These are phyloP conservation scores for Danio rerio DNA, from an alignment of 2,113 vertebrate genomes.

Conservation along the genomic window GRCz12tu NC_133176.1:27062501-27063000, in stretches of 20 bases:
- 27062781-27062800: constrained; percentile 51
- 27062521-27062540: constrained; percentile 9
- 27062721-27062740: constrained; percentile 31
- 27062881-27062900: background rate
- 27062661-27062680: constrained; percentile 10
- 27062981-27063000: too few relatives aligned
- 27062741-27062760: constrained; percentile 9
- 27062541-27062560: background rate
- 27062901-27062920: background rate
- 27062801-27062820: constrained; percentile 34
- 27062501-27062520: background rate
- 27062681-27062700: constrained; percentile 19
- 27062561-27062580: constrained; percentile 50
- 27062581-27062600: constrained; percentile 69
- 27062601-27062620: constrained; percentile 54
- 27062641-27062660: constrained; percentile 20
- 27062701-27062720: constrained; percentile 6
- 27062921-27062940: too few relatives aligned
- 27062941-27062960: too few relatives aligned
- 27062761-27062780: background rate
- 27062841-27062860: constrained; percentile 48
- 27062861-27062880: constrained; percentile 36
- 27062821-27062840: constrained; percentile 25
- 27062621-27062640: constrained; percentile 6
- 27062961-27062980: too few relatives aligned